A percentile compares a stretch with the other conserved stretches of the same genome.
These are phyloP conservation scores for Sarcophaga carnaria DNA, from an alignment of 2,888 invertebrate species.

Conservation along the genomic window DNA sequence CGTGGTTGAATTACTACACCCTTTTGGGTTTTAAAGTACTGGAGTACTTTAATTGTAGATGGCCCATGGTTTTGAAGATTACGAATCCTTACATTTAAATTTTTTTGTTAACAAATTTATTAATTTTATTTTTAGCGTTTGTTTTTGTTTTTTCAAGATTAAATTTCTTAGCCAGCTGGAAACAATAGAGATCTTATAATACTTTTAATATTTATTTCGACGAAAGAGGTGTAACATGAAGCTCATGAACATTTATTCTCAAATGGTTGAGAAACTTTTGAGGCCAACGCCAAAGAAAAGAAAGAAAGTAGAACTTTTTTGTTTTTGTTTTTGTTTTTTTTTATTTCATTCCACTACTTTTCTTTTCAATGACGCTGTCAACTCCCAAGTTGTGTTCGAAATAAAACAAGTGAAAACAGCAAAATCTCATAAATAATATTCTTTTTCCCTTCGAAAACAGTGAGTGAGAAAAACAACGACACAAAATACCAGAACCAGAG, in stretches of 20 bases:
- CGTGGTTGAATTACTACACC: background rate
- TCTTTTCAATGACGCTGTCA: conserved; percentile 70
- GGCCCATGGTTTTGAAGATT: background rate
- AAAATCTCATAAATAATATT: conserved; percentile 73
- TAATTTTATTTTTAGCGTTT: too few relatives aligned
- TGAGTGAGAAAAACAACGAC: conserved; percentile 14
- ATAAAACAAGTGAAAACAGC: conserved; percentile 70
- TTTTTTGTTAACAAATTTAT: background rate
- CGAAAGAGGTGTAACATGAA: conserved; percentile 49
- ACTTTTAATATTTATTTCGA: conserved; percentile 43
- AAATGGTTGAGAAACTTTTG: conserved; percentile 60
- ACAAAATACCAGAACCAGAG: background rate
- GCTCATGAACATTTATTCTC: conserved; percentile 54
- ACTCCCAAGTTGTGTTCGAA: conserved; percentile 64
- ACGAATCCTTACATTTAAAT: background rate
- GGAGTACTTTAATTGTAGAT: background rate
- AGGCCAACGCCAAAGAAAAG: conserved; percentile 52
- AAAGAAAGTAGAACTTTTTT: conserved; percentile 63
- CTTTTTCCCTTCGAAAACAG: conserved; percentile 43
- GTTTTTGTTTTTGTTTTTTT: too few relatives aligned
- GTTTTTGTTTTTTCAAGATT: too few relatives aligned
- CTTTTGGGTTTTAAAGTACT: background rate
- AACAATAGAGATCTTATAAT: background rate
- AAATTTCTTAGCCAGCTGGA: too few relatives aligned
- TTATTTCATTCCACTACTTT: conserved; percentile 44